phyloP scores from a whole-genome alignment of 2,113 vertebrate species.

The Plecturocebus donacophilus region DNA sequence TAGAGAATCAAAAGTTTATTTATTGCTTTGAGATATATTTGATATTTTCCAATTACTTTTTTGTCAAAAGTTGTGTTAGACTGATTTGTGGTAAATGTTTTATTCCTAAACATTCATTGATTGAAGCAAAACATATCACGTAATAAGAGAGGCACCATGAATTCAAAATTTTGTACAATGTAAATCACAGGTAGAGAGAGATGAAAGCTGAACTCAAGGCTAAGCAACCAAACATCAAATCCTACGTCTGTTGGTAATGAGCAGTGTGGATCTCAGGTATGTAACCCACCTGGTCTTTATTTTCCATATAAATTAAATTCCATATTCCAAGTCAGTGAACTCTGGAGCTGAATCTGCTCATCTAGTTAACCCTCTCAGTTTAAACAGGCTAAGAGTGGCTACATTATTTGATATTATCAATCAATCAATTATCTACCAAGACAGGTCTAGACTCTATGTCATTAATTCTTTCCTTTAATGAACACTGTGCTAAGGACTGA shows the following conservation, averaged over 20 bases:
- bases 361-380: background rate
- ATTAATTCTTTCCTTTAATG: background rate
- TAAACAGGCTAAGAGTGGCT: background rate
- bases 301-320: background rate
- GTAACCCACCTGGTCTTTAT: background rate
- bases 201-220: background rate
- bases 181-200: background rate
- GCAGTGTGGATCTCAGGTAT: accelerated
- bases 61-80: slow-evolving; percentile 11
- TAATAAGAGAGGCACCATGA: background rate
- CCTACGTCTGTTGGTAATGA: background rate
- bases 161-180: background rate
- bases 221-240: background rate
- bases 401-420: background rate
- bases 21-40: background rate
- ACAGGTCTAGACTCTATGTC: background rate
- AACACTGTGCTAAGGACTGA: background rate
- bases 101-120: background rate
- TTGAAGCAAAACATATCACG: background rate
- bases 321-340: background rate
- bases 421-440: background rate
- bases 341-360: background rate
- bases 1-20: background rate
- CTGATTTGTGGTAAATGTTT: background rate
- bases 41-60: background rate